Evolutionary conservation across 2,797 vertebrate genomes (phyloP).

Genomic region (Channallabes apus): DNA sequence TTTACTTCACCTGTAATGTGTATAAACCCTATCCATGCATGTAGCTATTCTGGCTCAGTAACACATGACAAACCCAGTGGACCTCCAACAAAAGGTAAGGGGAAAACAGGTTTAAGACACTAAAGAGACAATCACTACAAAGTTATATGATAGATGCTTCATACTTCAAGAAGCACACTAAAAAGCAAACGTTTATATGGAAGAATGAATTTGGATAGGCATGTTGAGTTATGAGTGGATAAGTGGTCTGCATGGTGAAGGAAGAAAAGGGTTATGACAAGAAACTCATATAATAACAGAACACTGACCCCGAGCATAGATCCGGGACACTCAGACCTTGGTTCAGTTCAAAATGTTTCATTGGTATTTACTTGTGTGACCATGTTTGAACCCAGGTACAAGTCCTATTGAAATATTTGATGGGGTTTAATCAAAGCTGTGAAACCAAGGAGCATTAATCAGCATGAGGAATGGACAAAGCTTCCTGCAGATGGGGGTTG

Average conservation of each 20-base stretch:
- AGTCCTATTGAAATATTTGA: neutral
- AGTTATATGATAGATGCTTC: neutral
- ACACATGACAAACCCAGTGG: neutral
- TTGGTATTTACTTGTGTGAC: neutral
- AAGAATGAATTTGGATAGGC: neutral
- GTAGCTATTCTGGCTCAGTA: neutral
- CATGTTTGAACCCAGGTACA: neutral
- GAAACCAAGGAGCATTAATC: neutral
- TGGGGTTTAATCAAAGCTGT: neutral
- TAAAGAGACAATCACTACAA: neutral
- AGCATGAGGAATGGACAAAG: neutral
- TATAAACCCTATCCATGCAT: neutral
- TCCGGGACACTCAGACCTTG: neutral
- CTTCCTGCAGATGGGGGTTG: neutral
- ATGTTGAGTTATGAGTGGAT: neutral
- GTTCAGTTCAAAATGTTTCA: too few relatives aligned
- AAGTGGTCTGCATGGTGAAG: neutral
- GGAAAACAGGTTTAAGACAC: neutral
- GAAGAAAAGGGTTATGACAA: neutral
- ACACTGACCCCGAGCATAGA: neutral
- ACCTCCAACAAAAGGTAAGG: neutral
- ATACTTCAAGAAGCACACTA: neutral
- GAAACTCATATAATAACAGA: too few relatives aligned
- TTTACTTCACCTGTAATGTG: too few relatives aligned
- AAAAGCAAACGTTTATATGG: neutral